Evolutionary conservation across 1,140 invertebrate genomes (phyloP).

Genomic region (Helicorthomorpha holstii): DNA sequence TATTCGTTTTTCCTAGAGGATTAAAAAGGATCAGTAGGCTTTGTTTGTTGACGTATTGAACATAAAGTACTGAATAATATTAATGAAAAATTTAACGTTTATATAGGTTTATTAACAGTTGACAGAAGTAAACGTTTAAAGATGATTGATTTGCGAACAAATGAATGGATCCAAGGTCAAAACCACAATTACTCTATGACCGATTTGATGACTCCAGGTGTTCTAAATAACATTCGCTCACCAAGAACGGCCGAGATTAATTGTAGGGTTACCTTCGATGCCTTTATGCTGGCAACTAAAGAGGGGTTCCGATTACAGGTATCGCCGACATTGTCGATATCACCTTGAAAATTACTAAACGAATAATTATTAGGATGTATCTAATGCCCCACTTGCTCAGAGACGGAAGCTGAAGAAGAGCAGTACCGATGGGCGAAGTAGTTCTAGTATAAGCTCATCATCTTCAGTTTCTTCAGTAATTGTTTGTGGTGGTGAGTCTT

Average conservation of each 20-base stretch:
- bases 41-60: neutral
- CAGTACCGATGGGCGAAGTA: constrained; percentile 30
- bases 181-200: constrained; percentile 27
- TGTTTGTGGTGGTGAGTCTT: neutral
- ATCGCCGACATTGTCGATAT: neutral
- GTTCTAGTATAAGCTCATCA: constrained; percentile 25
- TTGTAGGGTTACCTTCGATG: constrained; percentile 41
- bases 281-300: constrained; percentile 47
- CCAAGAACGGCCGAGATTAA: constrained; percentile 24
- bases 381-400: constrained; percentile 49
- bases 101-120: constrained; percentile 53
- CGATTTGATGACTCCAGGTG: constrained; percentile 39
- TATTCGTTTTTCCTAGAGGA: neutral
- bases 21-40: neutral
- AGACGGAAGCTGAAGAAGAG: constrained; percentile 45
- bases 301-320: constrained; percentile 53
- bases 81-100: constrained; percentile 8
- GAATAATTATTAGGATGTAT: constrained; percentile 30
- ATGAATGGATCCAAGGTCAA: constrained; percentile 42
- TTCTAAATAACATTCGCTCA: constrained; percentile 22
- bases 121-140: constrained; percentile 53
- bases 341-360: neutral
- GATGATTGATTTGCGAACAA: constrained; percentile 41
- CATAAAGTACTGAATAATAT: neutral
- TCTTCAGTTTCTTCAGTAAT: constrained; percentile 24